Evolutionary conservation across 2,113 vertebrate species (phyloP), one percentile per base, ranked within the genome.

Genomic region (Felis catus): DNA sequence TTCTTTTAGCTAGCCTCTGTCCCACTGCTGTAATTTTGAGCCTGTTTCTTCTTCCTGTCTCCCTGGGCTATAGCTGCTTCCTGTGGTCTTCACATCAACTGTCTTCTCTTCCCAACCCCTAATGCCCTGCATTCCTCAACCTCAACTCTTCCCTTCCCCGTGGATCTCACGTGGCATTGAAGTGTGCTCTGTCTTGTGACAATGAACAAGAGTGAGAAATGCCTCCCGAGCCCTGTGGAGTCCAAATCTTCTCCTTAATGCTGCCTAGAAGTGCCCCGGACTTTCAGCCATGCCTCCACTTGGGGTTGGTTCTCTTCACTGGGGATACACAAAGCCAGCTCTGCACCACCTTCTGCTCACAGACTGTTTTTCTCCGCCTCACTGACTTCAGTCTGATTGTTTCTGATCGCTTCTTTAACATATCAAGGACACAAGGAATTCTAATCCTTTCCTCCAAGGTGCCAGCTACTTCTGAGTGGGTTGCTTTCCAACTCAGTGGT

Each of bases 341-440:
- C 66, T 71, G 25, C 12, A 68, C 79, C 16, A 92, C 41, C 48
- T 94, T 84, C 90, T 88, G 33, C 66, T 93, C 53, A 41, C 18
- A 80, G 51, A 39, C n/a, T 89, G 76, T 29, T 97, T 94, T 95
- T 31, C 65, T 53, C 61, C 33, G 71, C 19, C 33, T 74, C 33
- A 27, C 25, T 63, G 84, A 87, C 88, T 41, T 97, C 90, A 89
- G 23, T 18, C 61, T 93, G 71, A 98, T 82, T 95, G 73, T 31
- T 97, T 94, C 92, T 95, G 94, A 97, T 91, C n/a, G 74, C 45
- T 71, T 96, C 92, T 93, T 93, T 97, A 97, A 96, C 66, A 95
- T 86, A 93, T 86, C 97, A 98, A 98, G 97, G 97, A 96, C 95
- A 94, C 73, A 89, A 92, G 33, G 90, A 96, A 98, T 97, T 97